phyloP scores from a whole-genome alignment of 1,140 invertebrate genomes.

The Sinonovacula constricta region DNA sequence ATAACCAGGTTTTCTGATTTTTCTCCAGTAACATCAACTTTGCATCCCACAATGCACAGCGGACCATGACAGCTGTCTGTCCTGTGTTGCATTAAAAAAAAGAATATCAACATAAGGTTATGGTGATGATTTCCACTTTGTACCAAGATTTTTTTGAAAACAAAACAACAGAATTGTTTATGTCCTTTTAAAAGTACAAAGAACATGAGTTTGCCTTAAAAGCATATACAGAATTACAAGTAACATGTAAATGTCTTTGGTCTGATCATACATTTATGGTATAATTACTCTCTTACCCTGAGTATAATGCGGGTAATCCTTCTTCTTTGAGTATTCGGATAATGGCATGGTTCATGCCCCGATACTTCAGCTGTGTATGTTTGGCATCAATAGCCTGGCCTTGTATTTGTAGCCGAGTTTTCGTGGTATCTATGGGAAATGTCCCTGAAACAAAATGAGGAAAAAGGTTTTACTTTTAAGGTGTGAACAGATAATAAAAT shows the following conservation, averaged over 20 bases:
- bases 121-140: not conserved
- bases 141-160: not conserved
- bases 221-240: too few relatives aligned
- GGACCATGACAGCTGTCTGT: too few relatives aligned
- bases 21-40: too few relatives aligned
- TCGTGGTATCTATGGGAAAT: conserved; percentile 78
- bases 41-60: too few relatives aligned
- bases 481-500: too few relatives aligned
- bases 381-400: conserved; percentile 83
- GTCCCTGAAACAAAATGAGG: conserved; percentile 73
- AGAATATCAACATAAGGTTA: not conserved
- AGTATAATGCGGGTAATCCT: conserved; percentile 88
- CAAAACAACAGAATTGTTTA: not conserved
- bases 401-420: conserved; percentile 77
- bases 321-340: conserved; percentile 89
- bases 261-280: not conserved
- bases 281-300: conserved; percentile 83
- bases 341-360: conserved; percentile 95
- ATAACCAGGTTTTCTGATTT: too few relatives aligned
- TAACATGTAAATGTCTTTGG: not conserved
- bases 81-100: too few relatives aligned
- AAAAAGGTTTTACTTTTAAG: too few relatives aligned
- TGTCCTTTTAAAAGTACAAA: not conserved
- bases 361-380: conserved; percentile 88
- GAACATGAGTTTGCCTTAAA: too few relatives aligned